Conservation (phyloP, 2,797 vertebrate species). For the Masticophis lateralis region DNA sequence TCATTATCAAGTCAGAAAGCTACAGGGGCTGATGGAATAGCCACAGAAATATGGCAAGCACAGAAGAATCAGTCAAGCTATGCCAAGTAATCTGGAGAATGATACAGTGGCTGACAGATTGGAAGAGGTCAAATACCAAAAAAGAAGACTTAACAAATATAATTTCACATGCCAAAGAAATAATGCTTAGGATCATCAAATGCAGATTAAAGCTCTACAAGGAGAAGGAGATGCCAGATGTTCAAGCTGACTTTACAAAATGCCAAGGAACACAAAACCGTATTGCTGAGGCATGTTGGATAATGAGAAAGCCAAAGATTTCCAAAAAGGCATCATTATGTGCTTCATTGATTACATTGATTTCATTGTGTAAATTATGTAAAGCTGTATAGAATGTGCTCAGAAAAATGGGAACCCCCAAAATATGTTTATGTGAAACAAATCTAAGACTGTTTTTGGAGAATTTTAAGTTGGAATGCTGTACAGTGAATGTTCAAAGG, state of each 20-base stretch:
- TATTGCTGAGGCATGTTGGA: not conserved
- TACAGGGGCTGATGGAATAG: not conserved
- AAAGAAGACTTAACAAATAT: not conserved
- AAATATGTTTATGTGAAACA: conserved; percentile 4
- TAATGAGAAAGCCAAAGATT: not conserved
- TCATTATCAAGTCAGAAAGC: not conserved
- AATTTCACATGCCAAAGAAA: not conserved
- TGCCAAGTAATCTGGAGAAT: not conserved
- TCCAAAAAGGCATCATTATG: not conserved
- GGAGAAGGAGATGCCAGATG: not conserved
- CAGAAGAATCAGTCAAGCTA: not conserved
- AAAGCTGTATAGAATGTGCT: not conserved
- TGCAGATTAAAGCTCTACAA: not conserved
- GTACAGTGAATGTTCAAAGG: not conserved
- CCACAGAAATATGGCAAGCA: not conserved
- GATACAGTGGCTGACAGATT: not conserved
- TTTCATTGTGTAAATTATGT: not conserved
- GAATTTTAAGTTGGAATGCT: not conserved
- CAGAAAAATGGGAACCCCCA: not conserved
- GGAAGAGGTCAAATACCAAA: not conserved
- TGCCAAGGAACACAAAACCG: not conserved
- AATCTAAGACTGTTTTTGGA: not conserved
- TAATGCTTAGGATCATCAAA: not conserved
- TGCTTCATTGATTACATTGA: not conserved
- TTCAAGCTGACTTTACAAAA: not conserved